Evolutionary conservation across 2,113 vertebrate genomes (phyloP).

Genomic region (Crotalus viridis): DNA sequence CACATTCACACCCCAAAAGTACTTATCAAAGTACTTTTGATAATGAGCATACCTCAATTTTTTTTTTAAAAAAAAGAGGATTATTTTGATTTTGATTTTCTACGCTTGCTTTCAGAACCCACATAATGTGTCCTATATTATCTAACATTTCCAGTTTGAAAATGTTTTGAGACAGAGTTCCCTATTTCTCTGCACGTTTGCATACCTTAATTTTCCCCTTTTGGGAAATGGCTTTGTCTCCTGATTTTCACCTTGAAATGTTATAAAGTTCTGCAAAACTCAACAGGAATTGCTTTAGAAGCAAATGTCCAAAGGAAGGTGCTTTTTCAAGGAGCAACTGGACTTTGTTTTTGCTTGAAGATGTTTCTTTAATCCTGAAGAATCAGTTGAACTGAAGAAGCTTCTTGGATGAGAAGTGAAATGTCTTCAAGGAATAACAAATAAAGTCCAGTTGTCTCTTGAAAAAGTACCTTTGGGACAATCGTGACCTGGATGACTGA

Average conservation of each 20-base stretch:
- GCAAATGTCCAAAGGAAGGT: neutral
- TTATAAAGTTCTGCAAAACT: neutral
- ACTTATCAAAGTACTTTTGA: neutral
- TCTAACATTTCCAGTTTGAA: neutral
- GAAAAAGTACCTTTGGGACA: neutral
- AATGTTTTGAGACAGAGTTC: neutral
- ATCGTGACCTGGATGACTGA: neutral
- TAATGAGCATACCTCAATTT: too few species aligned
- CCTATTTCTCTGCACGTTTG: neutral
- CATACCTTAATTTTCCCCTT: neutral
- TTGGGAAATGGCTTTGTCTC: neutral
- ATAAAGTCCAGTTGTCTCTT: neutral
- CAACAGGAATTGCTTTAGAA: neutral
- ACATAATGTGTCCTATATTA: neutral
- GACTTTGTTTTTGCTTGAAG: neutral
- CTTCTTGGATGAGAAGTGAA: neutral
- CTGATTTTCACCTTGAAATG: neutral
- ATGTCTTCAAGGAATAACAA: neutral
- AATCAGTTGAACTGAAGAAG: neutral
- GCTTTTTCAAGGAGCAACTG: neutral
- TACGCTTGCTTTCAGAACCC: neutral
- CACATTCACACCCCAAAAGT: too few species aligned
- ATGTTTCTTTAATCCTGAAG: neutral
- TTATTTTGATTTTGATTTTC: neutral
- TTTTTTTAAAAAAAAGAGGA: neutral